Evolutionary conservation across 2,888 invertebrate species (phyloP), one percentile per base, ranked within the genome.

Genomic region (Conops quadrifasciatus): DNA sequence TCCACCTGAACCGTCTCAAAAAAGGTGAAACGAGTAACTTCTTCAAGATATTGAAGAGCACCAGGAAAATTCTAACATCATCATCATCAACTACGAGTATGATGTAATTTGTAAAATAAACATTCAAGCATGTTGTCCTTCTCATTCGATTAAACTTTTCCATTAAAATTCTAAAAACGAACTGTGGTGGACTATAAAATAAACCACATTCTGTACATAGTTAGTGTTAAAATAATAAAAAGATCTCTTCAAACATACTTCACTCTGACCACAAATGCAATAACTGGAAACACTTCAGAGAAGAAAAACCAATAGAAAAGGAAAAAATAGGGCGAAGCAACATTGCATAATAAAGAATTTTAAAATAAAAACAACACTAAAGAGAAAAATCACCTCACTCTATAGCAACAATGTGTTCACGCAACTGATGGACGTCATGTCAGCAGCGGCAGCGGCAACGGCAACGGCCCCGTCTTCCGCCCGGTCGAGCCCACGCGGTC

Each of bases 361-460:
- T 16, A 49, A 16, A 49, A 30, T 13, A 60, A 60, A 26, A 16
- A 24, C 2, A 36, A 28, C 36, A 16, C n/a, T 4, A 60, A 30
- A 15, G 19, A 60, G 56, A 24, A 60, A 7, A 16, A 60, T 26
- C 36, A 30, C 59, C 30, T 26, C 36, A 60, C 45, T 45, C 24
- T 56, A 43, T 24, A 62, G 62, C 30, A 62, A 11, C 24, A 62
- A 62, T 24, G 21, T 36, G 62, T 43, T 62, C 62, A 45, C 43
- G 19, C 62, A 62, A 24, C 45, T 62, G 13, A 62, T 43, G 62
- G 62, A 62, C 43, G 43, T 62, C 24, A 24, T 62, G 62, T 15
- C 62, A 43, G 11, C 36, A 43, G 45, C 43, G 36, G 21, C n/a
- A n/a, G n/a, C n/a, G 5, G 36, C 36, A 7, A 36, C 9, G 36